Base-by-base conservation (phyloP, 2,888 invertebrate genomes). In the Toxonevra muliebris region DNA sequence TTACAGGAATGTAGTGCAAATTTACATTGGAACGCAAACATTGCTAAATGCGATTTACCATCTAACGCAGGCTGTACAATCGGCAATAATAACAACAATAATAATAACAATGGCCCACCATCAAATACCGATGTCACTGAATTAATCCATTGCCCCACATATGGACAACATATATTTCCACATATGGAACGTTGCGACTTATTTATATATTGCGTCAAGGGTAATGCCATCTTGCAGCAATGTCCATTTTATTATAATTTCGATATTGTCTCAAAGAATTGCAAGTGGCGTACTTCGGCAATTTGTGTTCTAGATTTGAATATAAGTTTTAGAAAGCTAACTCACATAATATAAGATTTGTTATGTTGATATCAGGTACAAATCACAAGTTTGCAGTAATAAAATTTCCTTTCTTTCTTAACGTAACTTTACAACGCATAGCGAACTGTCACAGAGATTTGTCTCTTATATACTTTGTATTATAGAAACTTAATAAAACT, bases 231-330 rank as follows among this genome's bases (percentile, higher is more conserved):
- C 2, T 63, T 84, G 48, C 84, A 84, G 59, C 81, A 82, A 61
- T 84, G 84, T 64, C 84, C 84, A 8, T 84, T 84, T 66, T 84
- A 80, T 61, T 78, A 83, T 69, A 76, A 77, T 67, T 84, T 81
- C 66, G 84, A 84, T 73, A 73, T 83, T 17, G 70, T 76, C 30
- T 74, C 77, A 2, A 78, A 79, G 60, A 79, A 76, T 19, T 84
- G 84, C 41, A 77, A 78, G 68, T 82, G 77, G 79, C 78, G 79
- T 4, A 81, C 79, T 1, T 68, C 73, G 1, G 82, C 83, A 4
- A 63, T 77, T n/a, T 84, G 84, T 71, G 78, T 80, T 10, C 76
- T 75, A 1, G 78, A 80, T 69, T 76, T 82, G 9, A 75, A 76
- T 69, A 75, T 80, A 50, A 73, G 71, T 68, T 72, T 71, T 55